These are phyloP conservation scores for Phrynocephalus versicolor DNA, from an alignment of 2,113 vertebrate species.

Conservation along the genomic window DNA sequence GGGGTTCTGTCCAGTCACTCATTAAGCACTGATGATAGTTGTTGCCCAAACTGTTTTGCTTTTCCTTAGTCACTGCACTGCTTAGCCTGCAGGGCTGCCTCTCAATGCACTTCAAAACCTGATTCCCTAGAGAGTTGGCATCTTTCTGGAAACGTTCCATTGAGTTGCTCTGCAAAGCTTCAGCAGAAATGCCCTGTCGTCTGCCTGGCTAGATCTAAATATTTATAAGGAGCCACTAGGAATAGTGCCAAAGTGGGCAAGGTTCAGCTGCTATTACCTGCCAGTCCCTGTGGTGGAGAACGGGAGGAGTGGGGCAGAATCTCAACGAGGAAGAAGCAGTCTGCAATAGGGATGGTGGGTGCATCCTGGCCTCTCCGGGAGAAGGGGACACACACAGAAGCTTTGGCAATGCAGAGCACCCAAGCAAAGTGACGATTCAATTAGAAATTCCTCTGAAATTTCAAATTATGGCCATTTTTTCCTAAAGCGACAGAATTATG, in stretches of 20 bases:
- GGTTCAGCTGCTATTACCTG: slow-evolving; percentile 9
- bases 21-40: not conserved
- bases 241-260: slow-evolving; percentile 3
- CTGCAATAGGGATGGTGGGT: slow-evolving; percentile 1
- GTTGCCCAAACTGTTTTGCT: not conserved
- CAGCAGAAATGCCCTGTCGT: not conserved
- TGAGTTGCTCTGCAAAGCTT: not conserved
- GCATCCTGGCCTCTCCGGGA: not conserved
- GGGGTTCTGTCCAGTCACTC: not conserved
- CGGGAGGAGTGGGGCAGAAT: not conserved
- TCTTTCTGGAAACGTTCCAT: not conserved
- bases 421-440: slow-evolving; percentile 48
- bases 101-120: not conserved
- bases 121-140: not conserved
- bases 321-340: not conserved
- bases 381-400: not conserved
- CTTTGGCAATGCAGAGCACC: too few relatives aligned
- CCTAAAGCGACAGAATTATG: slow-evolving; percentile 65
- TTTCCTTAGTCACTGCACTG: not conserved
- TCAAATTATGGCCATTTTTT: slow-evolving; percentile 49
- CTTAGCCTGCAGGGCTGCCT: not conserved
- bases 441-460: slow-evolving; percentile 69
- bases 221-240: slow-evolving; percentile 44
- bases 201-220: slow-evolving; percentile 33
- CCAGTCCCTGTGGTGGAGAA: not conserved